Conservation (phyloP, 2,888 invertebrate genomes). For the Lithophane socia region DNA sequence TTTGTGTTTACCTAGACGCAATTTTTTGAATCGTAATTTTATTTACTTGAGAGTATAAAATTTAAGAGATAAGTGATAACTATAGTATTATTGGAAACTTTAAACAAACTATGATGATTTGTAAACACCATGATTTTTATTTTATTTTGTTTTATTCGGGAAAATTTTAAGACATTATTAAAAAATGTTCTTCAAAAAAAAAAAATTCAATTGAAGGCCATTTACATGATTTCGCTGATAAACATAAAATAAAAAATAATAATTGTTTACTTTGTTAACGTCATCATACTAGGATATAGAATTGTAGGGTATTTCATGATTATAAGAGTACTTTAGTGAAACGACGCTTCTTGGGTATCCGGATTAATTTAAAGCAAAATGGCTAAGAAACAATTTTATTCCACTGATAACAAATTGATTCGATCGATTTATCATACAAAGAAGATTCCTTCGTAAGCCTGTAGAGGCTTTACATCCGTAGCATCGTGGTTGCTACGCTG, state of each 20-base stretch:
- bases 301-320: background rate
- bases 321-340: background rate
- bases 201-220: background rate
- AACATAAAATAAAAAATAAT: background rate
- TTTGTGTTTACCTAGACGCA: slow-evolving; percentile 30
- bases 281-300: background rate
- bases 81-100: background rate
- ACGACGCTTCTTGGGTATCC: background rate
- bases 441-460: background rate
- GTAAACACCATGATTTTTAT: background rate
- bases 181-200: background rate
- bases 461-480: background rate
- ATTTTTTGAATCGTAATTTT: background rate
- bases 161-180: too few species aligned
- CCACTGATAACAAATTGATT: background rate
- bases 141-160: background rate
- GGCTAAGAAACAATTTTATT: background rate
- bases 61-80: background rate
- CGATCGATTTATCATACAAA: background rate
- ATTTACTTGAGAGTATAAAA: background rate
- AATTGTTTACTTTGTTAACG: background rate
- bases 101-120: background rate
- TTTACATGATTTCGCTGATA: background rate
- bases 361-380: background rate
- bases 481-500: background rate